Evolutionary conservation across 1,140 invertebrate genomes (phyloP).

Genomic region (Drosophila mayri): DNA sequence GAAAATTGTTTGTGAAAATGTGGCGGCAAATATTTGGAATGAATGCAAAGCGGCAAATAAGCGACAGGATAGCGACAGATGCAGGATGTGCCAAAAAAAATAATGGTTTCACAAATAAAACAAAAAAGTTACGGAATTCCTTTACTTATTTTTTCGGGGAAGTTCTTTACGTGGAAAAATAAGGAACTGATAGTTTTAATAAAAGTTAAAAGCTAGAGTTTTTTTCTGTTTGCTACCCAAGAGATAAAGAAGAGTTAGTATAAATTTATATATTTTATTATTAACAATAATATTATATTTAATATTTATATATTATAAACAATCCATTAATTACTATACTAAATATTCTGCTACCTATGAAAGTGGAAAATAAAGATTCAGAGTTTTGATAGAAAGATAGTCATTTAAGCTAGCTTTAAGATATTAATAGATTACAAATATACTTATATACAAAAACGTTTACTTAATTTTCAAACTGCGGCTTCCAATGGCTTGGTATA

Average conservation of each 20-base stretch:
- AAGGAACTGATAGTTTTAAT: background rate
- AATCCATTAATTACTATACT: too few species aligned
- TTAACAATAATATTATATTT: too few species aligned
- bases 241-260: background rate
- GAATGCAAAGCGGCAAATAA: constrained; percentile 76
- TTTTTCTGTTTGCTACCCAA: background rate
- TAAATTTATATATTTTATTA: too few species aligned
- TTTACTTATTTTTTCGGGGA: constrained; percentile 1
- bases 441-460: background rate
- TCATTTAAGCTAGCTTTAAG: too few species aligned
- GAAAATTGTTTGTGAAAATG: constrained; percentile 76
- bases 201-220: background rate
- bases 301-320: too few species aligned
- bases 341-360: background rate
- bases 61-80: constrained; percentile 58
- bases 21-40: constrained; percentile 77
- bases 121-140: constrained; percentile 34
- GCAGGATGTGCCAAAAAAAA: constrained; percentile 60
- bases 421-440: background rate
- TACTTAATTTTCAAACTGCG: constrained; percentile 11
- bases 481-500: constrained; percentile 54
- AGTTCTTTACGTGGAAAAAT: constrained; percentile 15
- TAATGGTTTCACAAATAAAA: constrained; percentile 41
- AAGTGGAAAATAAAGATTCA: background rate
- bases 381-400: too few species aligned